These are phyloP conservation scores for Rhodophaea formosa DNA, from an alignment of 2,888 invertebrate genomes.

Conservation along the genomic window DNA sequence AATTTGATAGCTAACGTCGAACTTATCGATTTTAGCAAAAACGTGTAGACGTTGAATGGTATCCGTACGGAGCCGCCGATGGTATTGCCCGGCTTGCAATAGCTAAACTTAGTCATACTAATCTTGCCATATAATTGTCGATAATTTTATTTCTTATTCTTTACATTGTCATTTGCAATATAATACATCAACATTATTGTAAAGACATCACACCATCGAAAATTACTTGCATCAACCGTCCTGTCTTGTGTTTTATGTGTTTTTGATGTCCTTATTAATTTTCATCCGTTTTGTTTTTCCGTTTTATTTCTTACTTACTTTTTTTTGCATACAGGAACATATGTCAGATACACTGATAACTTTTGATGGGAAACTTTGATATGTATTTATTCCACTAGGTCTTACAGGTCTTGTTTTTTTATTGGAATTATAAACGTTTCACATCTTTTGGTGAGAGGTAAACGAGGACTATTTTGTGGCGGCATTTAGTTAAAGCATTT, in stretches of 20 bases:
- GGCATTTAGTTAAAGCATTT: too few species aligned
- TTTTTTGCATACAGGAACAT: neutral
- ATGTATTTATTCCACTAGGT: neutral
- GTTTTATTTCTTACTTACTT: conserved; percentile 26
- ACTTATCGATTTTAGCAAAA: neutral
- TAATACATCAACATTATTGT: conserved; percentile 51
- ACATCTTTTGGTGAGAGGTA: neutral
- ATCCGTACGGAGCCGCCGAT: conserved; percentile 39
- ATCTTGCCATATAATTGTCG: conserved; percentile 19
- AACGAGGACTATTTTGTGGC: neutral
- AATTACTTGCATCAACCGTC: conserved; percentile 67
- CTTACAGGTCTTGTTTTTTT: neutral
- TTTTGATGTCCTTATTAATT: conserved; percentile 36
- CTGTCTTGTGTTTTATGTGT: conserved; percentile 44
- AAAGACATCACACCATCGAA: conserved; percentile 78
- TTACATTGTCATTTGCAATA: conserved; percentile 35
- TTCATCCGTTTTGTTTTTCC: conserved; percentile 30
- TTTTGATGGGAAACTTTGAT: neutral
- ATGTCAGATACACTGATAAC: conserved; percentile 2
- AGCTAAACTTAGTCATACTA: conserved; percentile 33
- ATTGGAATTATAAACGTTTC: neutral
- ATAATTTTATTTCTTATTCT: conserved; percentile 28
- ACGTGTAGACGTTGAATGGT: conserved; percentile 20
- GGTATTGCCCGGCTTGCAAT: conserved; percentile 41
- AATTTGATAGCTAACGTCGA: neutral